Evolutionary conservation across 2,888 invertebrate species (phyloP), one percentile per base, ranked within the genome.

Genomic region (Eretmocerus hayati): DNA sequence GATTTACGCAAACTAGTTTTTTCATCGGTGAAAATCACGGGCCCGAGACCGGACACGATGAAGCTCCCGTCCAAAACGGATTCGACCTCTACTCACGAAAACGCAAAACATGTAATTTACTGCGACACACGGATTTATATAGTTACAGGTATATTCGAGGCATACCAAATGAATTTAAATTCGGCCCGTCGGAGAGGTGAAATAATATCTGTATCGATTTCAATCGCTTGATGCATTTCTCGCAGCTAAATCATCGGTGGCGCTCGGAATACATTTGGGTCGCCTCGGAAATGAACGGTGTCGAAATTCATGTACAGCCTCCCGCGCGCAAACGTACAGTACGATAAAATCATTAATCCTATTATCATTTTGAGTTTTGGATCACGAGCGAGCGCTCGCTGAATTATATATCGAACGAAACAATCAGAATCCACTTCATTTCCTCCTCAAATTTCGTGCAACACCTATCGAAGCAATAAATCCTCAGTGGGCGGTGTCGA

Each of bases 1-100:
- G 64, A 64, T 64, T 64, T 61, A 63, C 62, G 63, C 57, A 59
- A 62, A 64, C 61, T 60, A 59, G 62, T 54, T 57, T 58, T 57
- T 48, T 53, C n/a, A n/a, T n/a, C n/a, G 53, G 48, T 52, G 46
- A 21, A 20, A 15, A 31, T 26, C 35, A 42, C 18, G 37, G 35
- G 35, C 33, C 5, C 38, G 33, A 33, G 36, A 42, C 48, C 49
- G 53, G 53, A 53, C 46, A 49, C 44, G n/a, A n/a, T n/a, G 35
- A 46, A 43, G 40, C 50, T 38, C 36, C 51, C 45, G 40, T 35
- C 51, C 54, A 53, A 50, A 58, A 52, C 53, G 50, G 52, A 55
- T 49, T 54, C 55, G 44, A 46, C 51, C 43, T 45, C 49, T 33
- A 16, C 45, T 38, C 50, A 54, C 46, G 49, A 48, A 42, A 16